Percentiles rank a stretch among this genome's conserved stretches.
phyloP scores from a whole-genome alignment of 2,113 vertebrate genomes.

The Aptenodytes forsteri region DNA sequence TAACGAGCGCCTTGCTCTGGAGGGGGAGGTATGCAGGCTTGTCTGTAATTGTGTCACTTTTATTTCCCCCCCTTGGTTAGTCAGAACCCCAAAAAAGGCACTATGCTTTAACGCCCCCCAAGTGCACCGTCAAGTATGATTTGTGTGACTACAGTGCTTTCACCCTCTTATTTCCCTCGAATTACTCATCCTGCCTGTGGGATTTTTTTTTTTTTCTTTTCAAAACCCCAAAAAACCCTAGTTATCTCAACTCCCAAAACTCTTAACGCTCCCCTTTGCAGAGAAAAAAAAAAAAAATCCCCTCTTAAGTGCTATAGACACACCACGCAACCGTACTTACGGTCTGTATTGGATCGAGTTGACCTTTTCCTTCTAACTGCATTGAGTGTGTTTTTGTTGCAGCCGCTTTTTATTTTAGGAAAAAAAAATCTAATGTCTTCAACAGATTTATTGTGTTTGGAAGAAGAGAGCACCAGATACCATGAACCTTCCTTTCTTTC shows the following conservation, averaged over 20 bases:
- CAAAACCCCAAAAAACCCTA: conserved; percentile 46
- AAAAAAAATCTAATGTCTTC: conserved; percentile 75
- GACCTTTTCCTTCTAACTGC: conserved; percentile 86
- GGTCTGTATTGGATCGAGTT: conserved; percentile 83
- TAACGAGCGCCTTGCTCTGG: neutral
- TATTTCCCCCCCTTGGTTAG: conserved; percentile 40
- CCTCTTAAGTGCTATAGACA: conserved; percentile 78
- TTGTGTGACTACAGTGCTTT: conserved; percentile 71
- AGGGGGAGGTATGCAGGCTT: neutral
- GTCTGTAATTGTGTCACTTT: conserved; percentile 62
- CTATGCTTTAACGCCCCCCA: conserved; percentile 53
- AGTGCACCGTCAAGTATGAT: conserved; percentile 72
- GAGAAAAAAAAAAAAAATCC: conserved; percentile 51
- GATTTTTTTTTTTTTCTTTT: neutral
- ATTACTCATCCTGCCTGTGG: conserved; percentile 56
- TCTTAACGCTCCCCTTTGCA: conserved; percentile 69
- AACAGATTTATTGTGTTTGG: conserved; percentile 76
- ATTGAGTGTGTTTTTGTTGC: conserved; percentile 81
- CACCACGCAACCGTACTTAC: conserved; percentile 85
- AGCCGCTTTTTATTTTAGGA: conserved; percentile 77
- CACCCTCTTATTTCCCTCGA: conserved; percentile 57
- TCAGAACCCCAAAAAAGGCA: conserved; percentile 54
- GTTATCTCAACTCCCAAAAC: conserved; percentile 68
- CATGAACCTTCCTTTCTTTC: conserved; percentile 72
- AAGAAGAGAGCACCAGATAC: conserved; percentile 72